A percentile compares a stretch with the other conserved stretches of the same genome.
These are phyloP conservation scores for Pheosia tremula DNA, from an alignment of 2,888 invertebrate genomes.

Conservation along the genomic window DNA sequence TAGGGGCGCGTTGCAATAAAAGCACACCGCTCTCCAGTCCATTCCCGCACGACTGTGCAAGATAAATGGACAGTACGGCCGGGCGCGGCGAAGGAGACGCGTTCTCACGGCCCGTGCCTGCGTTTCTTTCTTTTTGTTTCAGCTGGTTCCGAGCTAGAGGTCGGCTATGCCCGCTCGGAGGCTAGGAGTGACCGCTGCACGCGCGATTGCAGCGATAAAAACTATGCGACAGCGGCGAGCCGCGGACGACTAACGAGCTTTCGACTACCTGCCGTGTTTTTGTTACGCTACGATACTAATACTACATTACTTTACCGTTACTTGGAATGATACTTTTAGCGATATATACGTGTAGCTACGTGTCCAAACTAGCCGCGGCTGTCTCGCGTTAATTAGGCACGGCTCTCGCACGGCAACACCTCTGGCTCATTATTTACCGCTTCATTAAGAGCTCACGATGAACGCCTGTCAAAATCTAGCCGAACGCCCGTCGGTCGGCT, in stretches of 20 bases:
- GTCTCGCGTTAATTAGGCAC: constrained; percentile 77
- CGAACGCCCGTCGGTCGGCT: constrained; percentile 65
- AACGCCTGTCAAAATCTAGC: constrained; percentile 78
- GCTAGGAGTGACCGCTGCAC: constrained; percentile 76
- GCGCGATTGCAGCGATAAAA: constrained; percentile 73
- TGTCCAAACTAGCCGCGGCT: constrained; percentile 61
- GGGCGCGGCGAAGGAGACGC: constrained; percentile 70
- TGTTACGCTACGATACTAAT: constrained; percentile 48
- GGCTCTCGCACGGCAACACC: constrained; percentile 74
- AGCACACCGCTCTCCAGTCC: constrained; percentile 77
- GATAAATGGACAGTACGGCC: constrained; percentile 78
- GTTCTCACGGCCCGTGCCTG: constrained; percentile 83
- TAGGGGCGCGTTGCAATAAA: constrained; percentile 82
- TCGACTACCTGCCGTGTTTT: constrained; percentile 59
- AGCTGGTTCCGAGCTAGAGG: constrained; percentile 80
- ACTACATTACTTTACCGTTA: constrained; percentile 52
- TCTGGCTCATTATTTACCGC: constrained; percentile 81
- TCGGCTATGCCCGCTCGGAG: constrained; percentile 64
- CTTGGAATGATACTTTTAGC: constrained; percentile 43
- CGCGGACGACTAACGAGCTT: constrained; percentile 63
- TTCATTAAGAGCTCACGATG: constrained; percentile 82
- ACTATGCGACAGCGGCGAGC: constrained; percentile 61
- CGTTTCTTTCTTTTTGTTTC: constrained; percentile 77
- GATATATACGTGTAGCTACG: constrained; percentile 35
- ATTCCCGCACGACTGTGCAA: constrained; percentile 82